A percentile compares a stretch with the other conserved stretches of the same genome.
Evolutionary conservation across 2,113 vertebrate genomes (phyloP).

Genomic region (Lampris megalopsis): DNA sequence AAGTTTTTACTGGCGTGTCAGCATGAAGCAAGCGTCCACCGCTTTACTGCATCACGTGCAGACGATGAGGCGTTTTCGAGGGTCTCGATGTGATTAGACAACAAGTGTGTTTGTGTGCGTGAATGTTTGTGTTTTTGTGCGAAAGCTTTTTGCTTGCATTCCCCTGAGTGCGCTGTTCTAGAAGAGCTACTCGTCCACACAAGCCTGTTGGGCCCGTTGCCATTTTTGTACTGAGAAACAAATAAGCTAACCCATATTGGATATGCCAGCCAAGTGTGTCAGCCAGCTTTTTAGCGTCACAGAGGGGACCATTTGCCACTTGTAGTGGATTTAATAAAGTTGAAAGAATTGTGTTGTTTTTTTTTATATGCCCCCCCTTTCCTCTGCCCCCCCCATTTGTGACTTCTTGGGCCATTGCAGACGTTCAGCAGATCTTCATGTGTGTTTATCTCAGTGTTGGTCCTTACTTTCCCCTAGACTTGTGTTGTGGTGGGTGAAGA

Average conservation of each 20-base stretch:
- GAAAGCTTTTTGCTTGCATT: conserved; percentile 13
- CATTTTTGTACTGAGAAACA: conserved; percentile 30
- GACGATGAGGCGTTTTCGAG: neutral
- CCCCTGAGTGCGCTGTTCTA: conserved; percentile 18
- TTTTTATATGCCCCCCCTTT: conserved; percentile 16
- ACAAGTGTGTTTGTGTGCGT: conserved; percentile 3
- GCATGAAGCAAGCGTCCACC: neutral
- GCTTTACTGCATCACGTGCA: neutral
- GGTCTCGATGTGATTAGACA: conserved; percentile 2
- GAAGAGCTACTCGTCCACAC: conserved; percentile 55
- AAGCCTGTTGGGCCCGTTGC: conserved; percentile 30
- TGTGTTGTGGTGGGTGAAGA: neutral
- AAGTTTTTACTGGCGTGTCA: neutral
- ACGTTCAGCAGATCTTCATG: conserved; percentile 15
- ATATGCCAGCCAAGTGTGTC: conserved; percentile 57
- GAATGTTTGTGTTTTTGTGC: neutral
- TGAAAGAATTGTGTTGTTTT: conserved; percentile 21
- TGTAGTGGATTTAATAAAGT: conserved; percentile 43
- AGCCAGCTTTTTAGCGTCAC: conserved; percentile 56
- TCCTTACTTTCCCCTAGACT: neutral
- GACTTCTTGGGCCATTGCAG: conserved; percentile 11
- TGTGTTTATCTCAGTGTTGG: conserved; percentile 16
- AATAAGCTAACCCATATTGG: conserved; percentile 23
- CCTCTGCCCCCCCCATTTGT: neutral
- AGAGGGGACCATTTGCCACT: conserved; percentile 38